phyloP scores from a whole-genome alignment of 2,113 vertebrate species.

The Chaetorhynchus papuensis region DNA sequence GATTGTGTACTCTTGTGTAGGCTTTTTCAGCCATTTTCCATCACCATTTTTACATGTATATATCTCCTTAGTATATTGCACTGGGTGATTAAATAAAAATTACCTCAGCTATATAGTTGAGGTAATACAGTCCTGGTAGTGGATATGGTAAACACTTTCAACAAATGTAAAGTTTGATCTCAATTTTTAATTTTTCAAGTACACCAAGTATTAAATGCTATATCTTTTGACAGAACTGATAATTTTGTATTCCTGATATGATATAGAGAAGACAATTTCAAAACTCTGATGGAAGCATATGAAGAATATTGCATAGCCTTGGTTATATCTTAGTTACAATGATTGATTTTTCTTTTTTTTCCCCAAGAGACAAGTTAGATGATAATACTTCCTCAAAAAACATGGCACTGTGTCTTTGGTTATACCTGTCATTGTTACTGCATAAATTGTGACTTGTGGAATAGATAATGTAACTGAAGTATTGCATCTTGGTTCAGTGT shows the following conservation, averaged over 20 bases:
- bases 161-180: background rate
- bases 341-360: background rate
- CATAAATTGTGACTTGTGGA: background rate
- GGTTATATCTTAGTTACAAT: background rate
- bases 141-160: background rate
- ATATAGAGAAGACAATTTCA: background rate
- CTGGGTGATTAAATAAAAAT: background rate
- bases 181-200: background rate
- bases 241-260: background rate
- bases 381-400: background rate
- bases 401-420: background rate
- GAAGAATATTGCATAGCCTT: background rate
- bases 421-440: background rate
- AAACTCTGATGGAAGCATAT: background rate
- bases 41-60: background rate
- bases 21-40: background rate
- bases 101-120: background rate
- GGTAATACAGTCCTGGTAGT: background rate
- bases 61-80: background rate
- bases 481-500: background rate
- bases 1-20: accelerated
- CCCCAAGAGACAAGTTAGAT: background rate
- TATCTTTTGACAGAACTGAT: background rate
- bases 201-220: background rate
- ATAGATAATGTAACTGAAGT: background rate